phyloP scores from a whole-genome alignment of 2,113 vertebrate species.

The Nothocercus nigrocapillus region DNA sequence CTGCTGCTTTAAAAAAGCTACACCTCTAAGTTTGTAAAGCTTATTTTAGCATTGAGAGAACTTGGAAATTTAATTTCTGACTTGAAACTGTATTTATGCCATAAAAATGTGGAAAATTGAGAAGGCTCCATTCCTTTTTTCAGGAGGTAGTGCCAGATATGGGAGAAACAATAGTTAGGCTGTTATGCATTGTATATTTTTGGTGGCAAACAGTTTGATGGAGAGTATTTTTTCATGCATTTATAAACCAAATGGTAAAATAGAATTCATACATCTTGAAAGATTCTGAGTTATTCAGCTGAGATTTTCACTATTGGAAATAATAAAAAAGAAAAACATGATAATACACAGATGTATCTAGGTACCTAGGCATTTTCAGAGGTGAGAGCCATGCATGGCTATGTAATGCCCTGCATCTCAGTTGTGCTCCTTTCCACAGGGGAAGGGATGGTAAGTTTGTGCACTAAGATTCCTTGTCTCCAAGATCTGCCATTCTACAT shows the following conservation, averaged over 20 bases:
- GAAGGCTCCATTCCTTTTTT: not conserved
- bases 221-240: not conserved
- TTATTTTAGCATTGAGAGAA: not conserved
- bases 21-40: not conserved
- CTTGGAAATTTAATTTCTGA: slow-evolving; percentile 19
- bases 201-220: not conserved
- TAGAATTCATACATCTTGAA: not conserved
- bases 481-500: not conserved
- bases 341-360: too few species aligned
- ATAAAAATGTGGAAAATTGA: slow-evolving; percentile 3
- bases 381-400: not conserved
- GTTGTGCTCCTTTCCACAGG: not conserved
- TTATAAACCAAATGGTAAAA: not conserved
- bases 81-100: slow-evolving; percentile 21
- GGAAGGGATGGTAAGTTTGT: not conserved
- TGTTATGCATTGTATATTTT: not conserved
- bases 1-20: not conserved
- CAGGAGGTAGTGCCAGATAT: not conserved
- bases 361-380: not conserved
- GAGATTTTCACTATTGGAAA: not conserved
- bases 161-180: not conserved
- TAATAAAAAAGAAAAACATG: not conserved
- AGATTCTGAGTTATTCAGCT: not conserved
- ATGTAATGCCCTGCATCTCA: not conserved
- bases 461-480: not conserved